phyloP scores from a whole-genome alignment of 1,140 invertebrate genomes.

The Helicoverpa zea region DNA sequence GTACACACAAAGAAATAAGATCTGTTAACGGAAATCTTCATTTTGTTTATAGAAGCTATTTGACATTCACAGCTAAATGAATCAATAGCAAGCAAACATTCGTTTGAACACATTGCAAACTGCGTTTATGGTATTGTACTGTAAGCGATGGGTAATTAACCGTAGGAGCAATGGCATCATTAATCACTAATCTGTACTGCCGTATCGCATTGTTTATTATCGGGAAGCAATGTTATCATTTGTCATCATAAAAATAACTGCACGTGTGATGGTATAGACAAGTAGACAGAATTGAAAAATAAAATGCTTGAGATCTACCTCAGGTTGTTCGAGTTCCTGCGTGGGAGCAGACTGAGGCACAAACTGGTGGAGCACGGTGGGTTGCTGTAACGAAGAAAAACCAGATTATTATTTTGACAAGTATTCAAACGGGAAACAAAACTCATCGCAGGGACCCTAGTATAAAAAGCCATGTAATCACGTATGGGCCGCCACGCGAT shows the following conservation, averaged over 20 bases:
- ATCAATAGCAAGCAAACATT: background rate
- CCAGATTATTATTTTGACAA: no score
- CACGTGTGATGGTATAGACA: background rate
- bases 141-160: background rate
- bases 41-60: slow-evolving; percentile 14
- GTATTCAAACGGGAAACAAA: no score
- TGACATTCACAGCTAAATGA: background rate
- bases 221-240: background rate
- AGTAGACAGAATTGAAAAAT: background rate
- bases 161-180: slow-evolving; percentile 1
- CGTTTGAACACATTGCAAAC: background rate
- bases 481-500: slow-evolving; percentile 63
- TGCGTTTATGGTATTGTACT: background rate
- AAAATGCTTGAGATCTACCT: slow-evolving; percentile 62
- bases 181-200: background rate
- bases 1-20: background rate
- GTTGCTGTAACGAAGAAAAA: slow-evolving; percentile 65
- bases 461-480: background rate
- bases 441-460: slow-evolving; percentile 15
- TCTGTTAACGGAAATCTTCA: slow-evolving; percentile 3
- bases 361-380: slow-evolving; percentile 77
- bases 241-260: background rate
- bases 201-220: background rate
- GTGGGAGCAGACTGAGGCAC: slow-evolving; percentile 80
- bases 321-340: slow-evolving; percentile 80